Evolutionary conservation across 1,140 invertebrate species (phyloP).

Genomic region (Halesus radiatus): DNA sequence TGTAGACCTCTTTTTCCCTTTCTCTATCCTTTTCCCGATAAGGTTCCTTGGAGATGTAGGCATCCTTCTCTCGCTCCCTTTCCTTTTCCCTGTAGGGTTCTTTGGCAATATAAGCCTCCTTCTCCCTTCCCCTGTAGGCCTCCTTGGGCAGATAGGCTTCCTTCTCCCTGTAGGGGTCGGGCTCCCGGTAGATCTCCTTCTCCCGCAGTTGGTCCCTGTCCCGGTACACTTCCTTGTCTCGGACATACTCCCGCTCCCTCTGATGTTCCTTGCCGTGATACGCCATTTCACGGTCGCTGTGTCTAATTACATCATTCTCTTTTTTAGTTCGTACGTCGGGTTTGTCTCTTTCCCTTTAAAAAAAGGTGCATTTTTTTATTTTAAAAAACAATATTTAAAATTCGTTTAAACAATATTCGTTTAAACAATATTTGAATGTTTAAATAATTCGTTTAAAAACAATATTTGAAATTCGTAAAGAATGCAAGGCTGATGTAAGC

Average conservation of each 20-base stretch:
- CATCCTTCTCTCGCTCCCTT: conserved; percentile 60
- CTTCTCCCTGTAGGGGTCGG: conserved; percentile 63
- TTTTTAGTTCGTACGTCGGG: conserved; percentile 58
- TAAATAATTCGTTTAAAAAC: no score
- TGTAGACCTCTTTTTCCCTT: conserved; percentile 62
- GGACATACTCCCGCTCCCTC: conserved; percentile 59
- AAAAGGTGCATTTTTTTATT: not conserved
- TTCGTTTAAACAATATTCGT: no score
- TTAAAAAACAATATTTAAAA: no score
- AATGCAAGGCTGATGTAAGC: no score
- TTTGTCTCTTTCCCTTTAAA: conserved; percentile 61
- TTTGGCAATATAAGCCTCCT: conserved; percentile 64
- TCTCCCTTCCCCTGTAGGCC: conserved; percentile 62
- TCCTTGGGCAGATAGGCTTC: conserved; percentile 63
- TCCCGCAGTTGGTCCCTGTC: conserved; percentile 64
- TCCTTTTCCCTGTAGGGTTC: conserved; percentile 59
- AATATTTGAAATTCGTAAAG: no score
- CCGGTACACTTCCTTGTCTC: conserved; percentile 62
- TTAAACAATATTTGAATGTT: no score
- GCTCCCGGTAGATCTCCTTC: conserved; percentile 62
- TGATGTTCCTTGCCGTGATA: conserved; percentile 65
- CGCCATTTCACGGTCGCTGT: conserved; percentile 60
- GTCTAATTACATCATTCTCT: conserved; percentile 51
- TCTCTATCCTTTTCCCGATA: conserved; percentile 64
- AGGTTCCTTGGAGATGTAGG: conserved; percentile 63